phyloP scores from a whole-genome alignment of 2,797 vertebrate species.

The Babyrousa celebensis region DNA sequence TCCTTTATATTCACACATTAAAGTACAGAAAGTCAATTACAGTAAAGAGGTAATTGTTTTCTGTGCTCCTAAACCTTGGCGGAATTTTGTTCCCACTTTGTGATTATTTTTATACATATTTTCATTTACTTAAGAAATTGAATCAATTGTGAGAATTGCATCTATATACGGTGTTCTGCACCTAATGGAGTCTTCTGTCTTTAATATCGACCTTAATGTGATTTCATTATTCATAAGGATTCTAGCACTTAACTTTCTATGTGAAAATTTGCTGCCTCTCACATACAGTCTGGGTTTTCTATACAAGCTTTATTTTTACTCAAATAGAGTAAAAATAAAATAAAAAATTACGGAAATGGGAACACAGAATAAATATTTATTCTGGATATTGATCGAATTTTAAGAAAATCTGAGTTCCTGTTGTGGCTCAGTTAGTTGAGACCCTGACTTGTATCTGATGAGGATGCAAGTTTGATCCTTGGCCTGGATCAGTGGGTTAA shows the following conservation, averaged over 20 bases:
- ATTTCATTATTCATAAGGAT: constrained; percentile 8
- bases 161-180: background rate
- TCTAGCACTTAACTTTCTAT: constrained; percentile 2
- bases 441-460: no score
- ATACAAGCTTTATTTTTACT: background rate
- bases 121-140: background rate
- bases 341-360: background rate
- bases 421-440: no score
- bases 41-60: background rate
- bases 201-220: background rate
- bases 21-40: background rate
- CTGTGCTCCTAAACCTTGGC: background rate
- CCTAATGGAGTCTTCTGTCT: background rate
- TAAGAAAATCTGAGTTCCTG: background rate
- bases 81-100: background rate
- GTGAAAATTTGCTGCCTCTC: background rate
- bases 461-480: no score
- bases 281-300: background rate
- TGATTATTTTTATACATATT: background rate
- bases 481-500: no score
- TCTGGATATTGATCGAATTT: constrained; percentile 29
- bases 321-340: background rate
- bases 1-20: background rate
- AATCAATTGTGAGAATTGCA: background rate
- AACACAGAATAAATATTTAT: background rate